Percentiles rank a stretch among this genome's conserved stretches.
phyloP scores from a whole-genome alignment of 2,888 invertebrate genomes.

The Ochropleura plecta region DNA sequence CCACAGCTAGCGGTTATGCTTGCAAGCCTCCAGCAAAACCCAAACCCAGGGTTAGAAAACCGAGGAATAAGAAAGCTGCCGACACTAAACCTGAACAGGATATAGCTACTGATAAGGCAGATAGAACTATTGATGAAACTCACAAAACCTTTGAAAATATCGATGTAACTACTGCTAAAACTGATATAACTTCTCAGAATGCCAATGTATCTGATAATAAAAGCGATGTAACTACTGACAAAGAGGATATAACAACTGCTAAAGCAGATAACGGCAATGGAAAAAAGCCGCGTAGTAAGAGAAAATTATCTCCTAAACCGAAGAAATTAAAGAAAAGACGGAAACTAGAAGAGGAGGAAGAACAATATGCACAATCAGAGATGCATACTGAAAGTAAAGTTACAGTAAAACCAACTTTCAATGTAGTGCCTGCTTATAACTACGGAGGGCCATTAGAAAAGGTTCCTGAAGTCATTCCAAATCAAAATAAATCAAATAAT shows the following conservation, averaged over 20 bases:
- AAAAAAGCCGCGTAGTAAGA: constrained; percentile 61
- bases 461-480: constrained; percentile 66
- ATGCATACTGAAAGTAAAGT: constrained; percentile 53
- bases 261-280: background rate
- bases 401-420: constrained; percentile 79
- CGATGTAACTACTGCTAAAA: constrained; percentile 27
- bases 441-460: constrained; percentile 54
- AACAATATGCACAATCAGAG: constrained; percentile 64
- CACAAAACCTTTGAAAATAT: constrained; percentile 3
- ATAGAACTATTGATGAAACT: background rate
- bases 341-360: constrained; percentile 69
- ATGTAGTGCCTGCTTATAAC: constrained; percentile 72
- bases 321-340: constrained; percentile 69
- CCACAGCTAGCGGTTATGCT: constrained; percentile 62
- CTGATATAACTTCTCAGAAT: background rate
- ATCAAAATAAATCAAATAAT: constrained; percentile 71
- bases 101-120: constrained; percentile 21
- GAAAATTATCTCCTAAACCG: constrained; percentile 62
- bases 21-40: constrained; percentile 28
- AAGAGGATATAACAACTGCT: background rate
- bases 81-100: constrained; percentile 33
- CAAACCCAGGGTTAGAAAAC: constrained; percentile 43
- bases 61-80: constrained; percentile 54
- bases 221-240: background rate
- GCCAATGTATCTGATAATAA: background rate